phyloP scores from a whole-genome alignment of 2,888 invertebrate genomes.

The Branchipolynoe longqiensis region DNA sequence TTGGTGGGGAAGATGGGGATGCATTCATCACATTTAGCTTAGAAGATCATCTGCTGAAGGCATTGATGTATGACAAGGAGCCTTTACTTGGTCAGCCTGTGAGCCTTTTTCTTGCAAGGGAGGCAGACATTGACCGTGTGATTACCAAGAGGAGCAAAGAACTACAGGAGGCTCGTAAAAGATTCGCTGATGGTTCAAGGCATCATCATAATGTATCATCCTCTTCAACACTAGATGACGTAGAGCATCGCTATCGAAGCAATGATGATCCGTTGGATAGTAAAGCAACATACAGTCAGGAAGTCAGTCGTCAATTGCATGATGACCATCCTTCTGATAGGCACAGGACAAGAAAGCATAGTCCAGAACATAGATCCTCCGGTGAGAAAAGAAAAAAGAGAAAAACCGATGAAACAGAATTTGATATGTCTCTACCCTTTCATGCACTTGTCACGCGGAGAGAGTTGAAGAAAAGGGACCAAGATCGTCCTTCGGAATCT shows the following conservation, averaged over 20 bases:
- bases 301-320: neutral
- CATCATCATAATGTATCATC: too few relatives aligned
- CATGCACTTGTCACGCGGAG: slow-evolving; percentile 17
- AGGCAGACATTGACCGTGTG: neutral
- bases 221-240: too few relatives aligned
- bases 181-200: too few relatives aligned
- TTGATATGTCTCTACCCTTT: slow-evolving; percentile 21
- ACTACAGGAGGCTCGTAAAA: too few relatives aligned
- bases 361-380: neutral
- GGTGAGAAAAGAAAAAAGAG: slow-evolving; percentile 1
- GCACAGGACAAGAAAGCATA: neutral
- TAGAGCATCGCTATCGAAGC: neutral
- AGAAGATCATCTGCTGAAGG: neutral
- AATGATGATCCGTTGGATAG: neutral
- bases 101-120: slow-evolving; percentile 11
- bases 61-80: neutral
- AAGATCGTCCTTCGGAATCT: neutral
- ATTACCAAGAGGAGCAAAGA: slow-evolving; percentile 8
- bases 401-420: neutral
- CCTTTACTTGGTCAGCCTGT: slow-evolving; percentile 9
- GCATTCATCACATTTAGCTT: slow-evolving; percentile 25
- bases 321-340: neutral
- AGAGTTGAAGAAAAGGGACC: neutral
- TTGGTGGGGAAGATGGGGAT: slow-evolving; percentile 23
- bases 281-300: neutral